Evolutionary conservation across 2,797 vertebrate genomes (phyloP), one percentile per base, ranked within the genome.

Genomic region (Urosaurus nigricauda): DNA sequence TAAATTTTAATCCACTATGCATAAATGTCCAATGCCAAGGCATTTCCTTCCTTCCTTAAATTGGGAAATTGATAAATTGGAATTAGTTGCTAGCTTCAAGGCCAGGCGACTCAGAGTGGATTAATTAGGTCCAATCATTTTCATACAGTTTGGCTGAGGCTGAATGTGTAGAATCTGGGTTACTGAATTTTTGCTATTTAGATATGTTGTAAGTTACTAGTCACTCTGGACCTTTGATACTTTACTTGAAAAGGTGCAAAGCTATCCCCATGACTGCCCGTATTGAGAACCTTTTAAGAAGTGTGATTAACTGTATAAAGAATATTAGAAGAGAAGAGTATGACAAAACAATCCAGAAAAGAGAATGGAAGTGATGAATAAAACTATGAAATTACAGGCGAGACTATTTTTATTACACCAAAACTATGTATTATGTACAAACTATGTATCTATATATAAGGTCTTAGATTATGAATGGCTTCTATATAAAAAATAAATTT

Each of bases 21-120:
- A 77, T 60, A 84, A 63, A 79, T 29, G 26, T 32, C 24, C 56
- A 17, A n/a, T 43, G 40, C 26, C 51, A 74, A 53, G 8, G 16
- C 40, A 73, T 85, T 85, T 85, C 51, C 53, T 85, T 73, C 35
- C 9, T 74, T 75, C 60, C 83, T 19, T 83, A n/a, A 75, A 37
- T 29, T 85, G 35, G 12, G 65, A 87, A 73, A 82, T n/a, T 32
- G 37, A 60, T 70, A 82, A n/a, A 82, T 60, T 87, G 70, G 12
- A 63, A 87, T 82, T 73, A 47, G 19, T 82, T 47, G 12, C 56
- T 47, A 47, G 53, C 40, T 80, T 87, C 70, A 82, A 82, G 79
- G 29, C 29, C 40, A 82, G 53, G 29, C 29, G 47, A 74, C 53
- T 71, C 11, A 87, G 37, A 87, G 19, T 63, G 8, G 71, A 74